These are phyloP conservation scores for Orchestes rusci DNA, from an alignment of 2,888 invertebrate species.

Conservation along the genomic window DNA sequence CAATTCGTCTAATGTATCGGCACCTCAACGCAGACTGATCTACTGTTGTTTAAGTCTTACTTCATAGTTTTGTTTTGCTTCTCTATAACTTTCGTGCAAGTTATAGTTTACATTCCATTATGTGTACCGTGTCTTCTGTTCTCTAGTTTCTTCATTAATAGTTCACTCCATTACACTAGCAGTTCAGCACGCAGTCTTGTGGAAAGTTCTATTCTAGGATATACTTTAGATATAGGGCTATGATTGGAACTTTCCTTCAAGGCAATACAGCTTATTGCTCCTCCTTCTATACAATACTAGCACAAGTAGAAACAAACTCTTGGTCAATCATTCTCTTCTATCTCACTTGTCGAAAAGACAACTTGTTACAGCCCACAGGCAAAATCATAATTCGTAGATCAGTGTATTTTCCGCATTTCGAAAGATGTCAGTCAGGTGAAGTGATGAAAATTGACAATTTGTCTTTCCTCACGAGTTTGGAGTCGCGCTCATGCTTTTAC, in stretches of 20 bases:
- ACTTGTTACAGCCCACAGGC: too few species aligned
- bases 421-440: too few species aligned
- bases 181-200: constrained; percentile 15
- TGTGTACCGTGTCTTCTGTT: constrained; percentile 15
- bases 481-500: constrained; percentile 35
- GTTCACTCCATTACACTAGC: constrained; percentile 16
- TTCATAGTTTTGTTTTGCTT: constrained; percentile 22
- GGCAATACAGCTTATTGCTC: constrained; percentile 11
- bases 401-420: too few species aligned
- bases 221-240: too few species aligned
- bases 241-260: constrained; percentile 20
- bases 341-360: too few species aligned
- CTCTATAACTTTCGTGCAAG: constrained; percentile 19
- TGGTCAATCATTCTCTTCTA: constrained; percentile 10
- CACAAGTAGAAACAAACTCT: constrained; percentile 17
- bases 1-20: constrained; percentile 8
- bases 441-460: too few species aligned
- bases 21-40: constrained; percentile 23
- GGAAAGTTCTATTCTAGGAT: too few species aligned
- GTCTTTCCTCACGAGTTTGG: too few species aligned
- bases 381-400: too few species aligned
- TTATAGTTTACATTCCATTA: constrained; percentile 17
- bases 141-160: constrained; percentile 11
- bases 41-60: constrained; percentile 24
- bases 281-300: constrained; percentile 9